These are phyloP conservation scores for Mirounga angustirostris DNA, from an alignment of 2,113 vertebrate species.

Conservation along the genomic window DNA sequence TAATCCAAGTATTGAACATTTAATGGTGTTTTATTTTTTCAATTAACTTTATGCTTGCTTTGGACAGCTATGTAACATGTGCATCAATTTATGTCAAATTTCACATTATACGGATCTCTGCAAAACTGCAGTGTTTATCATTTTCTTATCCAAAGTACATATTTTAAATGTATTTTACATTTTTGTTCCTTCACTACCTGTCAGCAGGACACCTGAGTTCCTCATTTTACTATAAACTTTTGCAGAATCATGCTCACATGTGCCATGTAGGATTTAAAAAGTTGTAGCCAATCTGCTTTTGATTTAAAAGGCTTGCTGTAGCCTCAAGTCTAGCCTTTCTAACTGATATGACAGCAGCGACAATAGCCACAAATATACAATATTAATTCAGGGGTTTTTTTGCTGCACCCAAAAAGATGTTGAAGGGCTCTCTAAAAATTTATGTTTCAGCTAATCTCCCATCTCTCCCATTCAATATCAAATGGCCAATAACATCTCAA, in stretches of 20 bases:
- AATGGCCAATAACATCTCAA: not conserved
- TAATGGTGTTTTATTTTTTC: slow-evolving; percentile 44
- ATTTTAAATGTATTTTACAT: slow-evolving; percentile 23
- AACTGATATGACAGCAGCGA: not conserved
- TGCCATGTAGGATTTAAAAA: not conserved
- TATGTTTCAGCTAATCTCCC: not conserved
- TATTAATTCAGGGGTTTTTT: not conserved
- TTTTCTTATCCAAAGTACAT: slow-evolving; percentile 33
- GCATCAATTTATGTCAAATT: not conserved
- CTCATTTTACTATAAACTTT: slow-evolving; percentile 31
- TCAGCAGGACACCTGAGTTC: slow-evolving; percentile 22
- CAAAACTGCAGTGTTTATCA: not conserved
- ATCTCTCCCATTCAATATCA: not conserved
- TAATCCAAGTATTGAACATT: not conserved
- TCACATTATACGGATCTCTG: not conserved
- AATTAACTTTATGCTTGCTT: not conserved
- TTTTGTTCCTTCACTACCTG: slow-evolving; percentile 15
- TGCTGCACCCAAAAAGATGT: not conserved
- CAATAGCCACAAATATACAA: not conserved
- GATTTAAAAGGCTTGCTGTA: not conserved
- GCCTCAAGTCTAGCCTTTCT: not conserved
- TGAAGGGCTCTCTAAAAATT: not conserved
- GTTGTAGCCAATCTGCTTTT: not conserved
- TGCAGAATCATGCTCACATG: not conserved
- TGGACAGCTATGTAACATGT: not conserved